Evolutionary conservation across 2,888 invertebrate species (phyloP), one percentile per base, ranked within the genome.

Genomic region (Incurvaria masculella): DNA sequence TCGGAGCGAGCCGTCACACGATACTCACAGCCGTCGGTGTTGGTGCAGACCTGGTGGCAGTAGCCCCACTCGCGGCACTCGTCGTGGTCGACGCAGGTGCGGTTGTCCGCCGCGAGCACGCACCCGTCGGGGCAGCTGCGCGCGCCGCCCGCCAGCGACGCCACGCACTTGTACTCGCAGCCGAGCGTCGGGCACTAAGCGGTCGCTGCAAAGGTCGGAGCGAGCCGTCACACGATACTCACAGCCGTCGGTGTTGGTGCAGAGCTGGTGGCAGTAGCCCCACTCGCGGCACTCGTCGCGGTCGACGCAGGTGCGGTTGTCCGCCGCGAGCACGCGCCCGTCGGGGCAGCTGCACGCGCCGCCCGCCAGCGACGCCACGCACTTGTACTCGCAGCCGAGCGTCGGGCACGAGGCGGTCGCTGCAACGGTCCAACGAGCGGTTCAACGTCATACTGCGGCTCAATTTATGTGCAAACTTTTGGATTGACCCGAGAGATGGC

Each of bases 231-330:
- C n/a, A n/a, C n/a, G 6, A 16, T 46, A 64, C 70, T 69, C 42
- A 76, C 79, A 86, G 39, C 89, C 95, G 1, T 88, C 88, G 0
- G 87, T 88, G 68, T 98, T 97, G 50, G 86, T 83, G 68, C 99
- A 99, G 23, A 89, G 80, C 70, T 99, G 99, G 64, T 97, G 96
- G 68, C 98, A 99, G 69, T 84, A 91, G 39, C 94, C 94, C 94
- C 94, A 94, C 70, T 93, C 91, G 42, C 80, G 68, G 69, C 94
- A 94, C 70, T 98, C 97, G 73, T 98, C 88, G 56, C 91, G 83
- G 78, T 99, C 98, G 33, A 86, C 81, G 67, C 98, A 98, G 4
- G 91, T 90, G 56, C 88, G 82, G 63, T 93, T 92, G 65, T 93
- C 90, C 4, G 87, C 71, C 1, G 90, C 84, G n/a, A 97, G 81